Evolutionary conservation across 2,888 invertebrate genomes (phyloP).

Genomic region (Horisme vitalbata): DNA sequence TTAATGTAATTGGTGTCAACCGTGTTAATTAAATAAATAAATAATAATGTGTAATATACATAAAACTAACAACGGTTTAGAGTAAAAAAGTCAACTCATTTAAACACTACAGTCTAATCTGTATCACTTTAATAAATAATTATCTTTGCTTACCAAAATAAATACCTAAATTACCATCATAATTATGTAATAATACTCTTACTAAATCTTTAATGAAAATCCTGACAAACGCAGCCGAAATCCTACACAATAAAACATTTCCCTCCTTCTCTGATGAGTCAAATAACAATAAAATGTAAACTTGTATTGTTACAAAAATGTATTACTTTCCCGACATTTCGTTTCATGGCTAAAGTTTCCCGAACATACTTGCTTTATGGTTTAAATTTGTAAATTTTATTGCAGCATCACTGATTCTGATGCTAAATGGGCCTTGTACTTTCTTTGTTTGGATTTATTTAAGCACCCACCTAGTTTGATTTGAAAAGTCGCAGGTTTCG

Average conservation of each 20-base stretch:
- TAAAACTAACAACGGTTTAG: no score
- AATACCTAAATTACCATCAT: no score
- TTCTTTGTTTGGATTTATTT: conserved; percentile 29
- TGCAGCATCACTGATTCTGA: conserved; percentile 39
- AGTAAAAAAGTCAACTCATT: no score
- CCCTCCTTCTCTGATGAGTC: conserved; percentile 20
- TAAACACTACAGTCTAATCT: no score
- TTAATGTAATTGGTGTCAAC: no score
- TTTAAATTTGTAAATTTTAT: conserved; percentile 62
- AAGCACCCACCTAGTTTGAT: conserved; percentile 1
- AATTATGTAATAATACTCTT: no score
- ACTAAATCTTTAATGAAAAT: not conserved
- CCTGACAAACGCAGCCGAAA: conserved; percentile 21
- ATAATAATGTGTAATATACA: no score
- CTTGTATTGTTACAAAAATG: conserved; percentile 49
- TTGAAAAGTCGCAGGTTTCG: no score
- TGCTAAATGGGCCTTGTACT: conserved; percentile 26
- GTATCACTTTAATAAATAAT: no score
- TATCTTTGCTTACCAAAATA: no score
- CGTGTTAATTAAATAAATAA: no score
- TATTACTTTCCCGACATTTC: conserved; percentile 45
- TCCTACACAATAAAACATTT: conserved; percentile 58
- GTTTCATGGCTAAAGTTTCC: conserved; percentile 44
- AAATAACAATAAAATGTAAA: conserved; percentile 51
- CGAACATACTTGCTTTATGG: conserved; percentile 49